Percentiles rank a stretch among this genome's conserved stretches.
These are phyloP conservation scores for Drosophila tsacasi DNA, from an alignment of 1,140 invertebrate species.

Conservation along the genomic window DNA sequence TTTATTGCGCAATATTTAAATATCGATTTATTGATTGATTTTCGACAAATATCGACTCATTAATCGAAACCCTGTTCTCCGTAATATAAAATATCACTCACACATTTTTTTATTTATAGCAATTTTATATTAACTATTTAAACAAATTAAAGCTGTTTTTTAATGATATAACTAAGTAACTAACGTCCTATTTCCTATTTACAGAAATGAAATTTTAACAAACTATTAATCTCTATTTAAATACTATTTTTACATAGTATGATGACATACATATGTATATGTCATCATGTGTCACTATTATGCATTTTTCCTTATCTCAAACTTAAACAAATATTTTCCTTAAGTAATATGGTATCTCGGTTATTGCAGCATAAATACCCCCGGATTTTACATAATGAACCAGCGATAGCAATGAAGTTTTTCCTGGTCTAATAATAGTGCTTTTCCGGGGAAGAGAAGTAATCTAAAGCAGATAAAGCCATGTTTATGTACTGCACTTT, in stretches of 20 bases:
- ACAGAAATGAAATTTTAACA: not conserved
- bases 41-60: too few relatives aligned
- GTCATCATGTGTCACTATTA: not conserved
- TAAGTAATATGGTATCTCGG: conserved; percentile 1
- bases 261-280: too few relatives aligned
- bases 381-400: not conserved
- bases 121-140: too few relatives aligned
- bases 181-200: too few relatives aligned
- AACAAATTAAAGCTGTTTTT: too few relatives aligned
- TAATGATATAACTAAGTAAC: too few relatives aligned
- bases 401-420: not conserved
- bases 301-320: conserved; percentile 8
- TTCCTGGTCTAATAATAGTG: conserved; percentile 15
- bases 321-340: not conserved
- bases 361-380: conserved; percentile 1
- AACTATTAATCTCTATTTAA: not conserved
- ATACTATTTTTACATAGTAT: not conserved
- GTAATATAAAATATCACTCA: too few relatives aligned
- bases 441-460: not conserved
- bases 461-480: conserved; percentile 14
- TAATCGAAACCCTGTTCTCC: too few relatives aligned
- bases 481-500: conserved; percentile 13
- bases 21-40: too few relatives aligned
- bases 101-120: too few relatives aligned
- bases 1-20: too few relatives aligned